Base-by-base conservation (phyloP, 1,140 invertebrate species). In the Neodiprion fabricii region DNA sequence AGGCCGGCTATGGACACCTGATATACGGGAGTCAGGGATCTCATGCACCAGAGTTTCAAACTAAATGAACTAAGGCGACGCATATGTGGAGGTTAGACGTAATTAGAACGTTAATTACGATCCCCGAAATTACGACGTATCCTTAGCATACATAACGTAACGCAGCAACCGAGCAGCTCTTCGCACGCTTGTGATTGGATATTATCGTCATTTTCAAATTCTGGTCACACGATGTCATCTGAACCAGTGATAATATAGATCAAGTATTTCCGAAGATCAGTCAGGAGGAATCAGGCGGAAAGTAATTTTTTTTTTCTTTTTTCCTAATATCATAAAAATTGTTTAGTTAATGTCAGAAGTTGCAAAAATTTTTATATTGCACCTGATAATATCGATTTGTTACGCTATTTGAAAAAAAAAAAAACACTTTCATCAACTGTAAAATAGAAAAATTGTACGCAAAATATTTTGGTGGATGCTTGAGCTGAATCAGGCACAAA, bases 121-220 rank as follows among this genome's bases (percentile, higher is more conserved):
- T 61, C 11, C 53, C 4, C 53, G 11, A 61, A 12, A 17, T 61
- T 61, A 12, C 75, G 76, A 73, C 74, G 74, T 79, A 81, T 80
- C 77, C 78, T 82, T 82, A 81, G 80, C 81, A 82, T 82, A 79
- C 81, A 82, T 81, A 81, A 80, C 76, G 76, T 74, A 71, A 71
- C 67, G 75, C 74, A 70, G 7, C 53, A n/a, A 1, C 28, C 53
- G 8, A 61, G 53, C 53, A 61, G 7, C 53, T 61, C 17, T 21
- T 21, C 53, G 7, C n/a, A 61, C n/a, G 53, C 2, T 61, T 12
- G 11, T 61, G 53, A 61, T 61, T n/a, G 53, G 1, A 61, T 61
- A 61, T 40, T 40, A 61, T 61, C 53, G 8, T 12, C 2, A 61
- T 40, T 40, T 40, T 40, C 28, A 40, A 40, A 40, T 61, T 61